phyloP scores from a whole-genome alignment of 2,113 vertebrate species.

The Eubucco bourcierii region DNA sequence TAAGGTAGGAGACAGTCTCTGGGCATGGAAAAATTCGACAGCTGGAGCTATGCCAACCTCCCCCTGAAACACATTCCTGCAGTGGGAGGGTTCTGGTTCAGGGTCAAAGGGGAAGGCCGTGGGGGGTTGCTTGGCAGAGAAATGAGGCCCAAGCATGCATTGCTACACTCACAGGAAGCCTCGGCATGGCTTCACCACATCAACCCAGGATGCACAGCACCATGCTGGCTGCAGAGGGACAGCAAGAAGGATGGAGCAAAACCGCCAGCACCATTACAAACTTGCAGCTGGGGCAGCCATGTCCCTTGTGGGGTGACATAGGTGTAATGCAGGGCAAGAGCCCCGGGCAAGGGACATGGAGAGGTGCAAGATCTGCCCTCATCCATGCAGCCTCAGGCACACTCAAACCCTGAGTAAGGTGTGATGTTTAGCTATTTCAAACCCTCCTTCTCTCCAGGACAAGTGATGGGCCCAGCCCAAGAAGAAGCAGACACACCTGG shows the following conservation, averaged over 20 bases:
- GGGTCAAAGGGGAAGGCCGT: background rate
- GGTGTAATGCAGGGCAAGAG: background rate
- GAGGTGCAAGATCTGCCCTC: background rate
- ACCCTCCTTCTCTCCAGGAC: background rate
- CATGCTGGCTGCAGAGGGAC: accelerated
- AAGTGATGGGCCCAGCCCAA: accelerated
- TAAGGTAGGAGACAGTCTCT: background rate
- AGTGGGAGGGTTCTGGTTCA: background rate
- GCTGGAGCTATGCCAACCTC: background rate
- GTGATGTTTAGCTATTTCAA: background rate
- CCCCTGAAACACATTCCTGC: background rate
- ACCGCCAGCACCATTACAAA: background rate
- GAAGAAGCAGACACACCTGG: background rate
- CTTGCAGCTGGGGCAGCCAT: background rate
- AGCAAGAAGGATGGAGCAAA: accelerated
- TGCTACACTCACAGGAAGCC: background rate
- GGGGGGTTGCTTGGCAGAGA: background rate
- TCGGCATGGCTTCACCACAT: accelerated
- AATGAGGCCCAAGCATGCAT: accelerated
- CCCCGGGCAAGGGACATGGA: background rate
- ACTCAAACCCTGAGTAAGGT: background rate
- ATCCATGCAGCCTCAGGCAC: background rate
- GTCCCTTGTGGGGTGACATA: accelerated
- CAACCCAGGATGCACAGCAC: accelerated
- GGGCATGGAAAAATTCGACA: background rate